Evolutionary conservation across 2,113 vertebrate genomes (phyloP).

Genomic region (Ibidorhyncha struthersii): DNA sequence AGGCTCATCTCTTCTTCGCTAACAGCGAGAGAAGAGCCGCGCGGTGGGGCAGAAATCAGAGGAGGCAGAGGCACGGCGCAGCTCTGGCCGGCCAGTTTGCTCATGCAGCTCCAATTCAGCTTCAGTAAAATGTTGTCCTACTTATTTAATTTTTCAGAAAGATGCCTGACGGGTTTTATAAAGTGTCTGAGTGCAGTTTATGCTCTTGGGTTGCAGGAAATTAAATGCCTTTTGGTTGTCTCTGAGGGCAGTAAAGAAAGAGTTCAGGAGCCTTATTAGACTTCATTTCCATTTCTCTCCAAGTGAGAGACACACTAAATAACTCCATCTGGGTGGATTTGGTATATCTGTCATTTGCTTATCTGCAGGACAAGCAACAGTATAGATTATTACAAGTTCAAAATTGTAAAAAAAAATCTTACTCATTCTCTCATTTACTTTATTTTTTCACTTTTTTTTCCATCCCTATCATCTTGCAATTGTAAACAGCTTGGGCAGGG

Average conservation of each 20-base stretch:
- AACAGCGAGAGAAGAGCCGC: fast-evolving
- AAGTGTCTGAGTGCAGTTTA: not conserved
- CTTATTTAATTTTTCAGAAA: slow-evolving; percentile 13
- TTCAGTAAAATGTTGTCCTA: not conserved
- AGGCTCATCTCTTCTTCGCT: not conserved
- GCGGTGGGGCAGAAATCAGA: fast-evolving
- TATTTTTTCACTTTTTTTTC: not conserved
- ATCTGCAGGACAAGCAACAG: not conserved
- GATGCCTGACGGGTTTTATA: not conserved
- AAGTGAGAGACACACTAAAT: not conserved
- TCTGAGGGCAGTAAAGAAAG: slow-evolving; percentile 18
- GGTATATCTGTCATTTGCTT: not conserved
- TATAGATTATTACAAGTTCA: not conserved
- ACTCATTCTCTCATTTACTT: not conserved
- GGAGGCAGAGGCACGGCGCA: fast-evolving
- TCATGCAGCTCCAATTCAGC: not conserved
- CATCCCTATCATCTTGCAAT: not conserved
- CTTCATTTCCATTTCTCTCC: slow-evolving; percentile 37
- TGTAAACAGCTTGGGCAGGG: not conserved
- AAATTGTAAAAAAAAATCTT: not conserved
- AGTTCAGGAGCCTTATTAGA: slow-evolving; percentile 38
- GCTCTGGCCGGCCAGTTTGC: not conserved
- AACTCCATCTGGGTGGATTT: not conserved
- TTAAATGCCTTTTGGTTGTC: slow-evolving; percentile 28
- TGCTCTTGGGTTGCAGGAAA: slow-evolving; percentile 41